Evolutionary conservation across 2,113 vertebrate genomes (phyloP).

Genomic region (Garra rufa): DNA sequence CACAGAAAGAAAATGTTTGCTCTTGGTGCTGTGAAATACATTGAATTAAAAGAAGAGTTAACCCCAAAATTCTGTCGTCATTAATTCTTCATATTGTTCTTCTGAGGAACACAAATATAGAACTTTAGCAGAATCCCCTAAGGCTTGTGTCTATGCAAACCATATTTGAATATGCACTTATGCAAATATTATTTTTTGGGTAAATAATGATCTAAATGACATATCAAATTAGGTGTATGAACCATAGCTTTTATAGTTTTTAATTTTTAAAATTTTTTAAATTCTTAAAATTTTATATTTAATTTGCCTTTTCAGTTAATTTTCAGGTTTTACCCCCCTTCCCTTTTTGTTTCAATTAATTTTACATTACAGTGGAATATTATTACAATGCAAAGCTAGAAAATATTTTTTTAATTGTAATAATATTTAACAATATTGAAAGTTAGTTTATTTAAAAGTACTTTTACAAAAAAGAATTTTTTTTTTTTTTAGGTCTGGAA

Average conservation of each 20-base stretch:
- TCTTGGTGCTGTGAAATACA: neutral
- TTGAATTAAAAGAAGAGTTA: neutral
- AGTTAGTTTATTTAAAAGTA: no score
- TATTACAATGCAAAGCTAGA: no score
- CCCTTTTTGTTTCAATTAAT: no score
- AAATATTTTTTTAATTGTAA: no score
- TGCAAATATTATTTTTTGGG: neutral
- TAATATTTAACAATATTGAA: no score
- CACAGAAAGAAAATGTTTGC: neutral
- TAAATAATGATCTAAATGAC: neutral
- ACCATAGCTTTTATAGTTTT: neutral
- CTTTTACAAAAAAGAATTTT: no score
- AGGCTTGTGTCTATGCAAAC: neutral
- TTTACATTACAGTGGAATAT: no score
- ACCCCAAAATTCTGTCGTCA: neutral
- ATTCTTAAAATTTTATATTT: no score
- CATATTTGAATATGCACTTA: neutral
- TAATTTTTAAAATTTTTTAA: no score
- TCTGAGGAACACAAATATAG: neutral
- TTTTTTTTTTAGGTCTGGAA: no score
- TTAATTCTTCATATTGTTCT: neutral
- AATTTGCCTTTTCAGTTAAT: no score
- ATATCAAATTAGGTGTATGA: neutral
- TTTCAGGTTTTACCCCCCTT: no score
- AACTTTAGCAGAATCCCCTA: neutral